These are phyloP conservation scores for Ephestia elutella DNA, from an alignment of 1,140 invertebrate genomes.

Conservation along the genomic window DNA sequence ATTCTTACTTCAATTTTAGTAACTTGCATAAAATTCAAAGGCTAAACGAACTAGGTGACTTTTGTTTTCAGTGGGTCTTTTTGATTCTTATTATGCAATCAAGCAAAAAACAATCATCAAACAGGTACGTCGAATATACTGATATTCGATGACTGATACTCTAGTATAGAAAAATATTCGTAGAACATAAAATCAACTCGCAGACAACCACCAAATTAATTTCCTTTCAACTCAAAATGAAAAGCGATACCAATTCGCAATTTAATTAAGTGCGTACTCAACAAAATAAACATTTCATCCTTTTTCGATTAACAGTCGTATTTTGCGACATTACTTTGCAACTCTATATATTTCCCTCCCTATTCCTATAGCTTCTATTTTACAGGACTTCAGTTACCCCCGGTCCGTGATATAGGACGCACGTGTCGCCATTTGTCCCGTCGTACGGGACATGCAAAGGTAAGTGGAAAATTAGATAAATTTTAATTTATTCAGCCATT, in stretches of 20 bases:
- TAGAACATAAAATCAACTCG: too few species aligned
- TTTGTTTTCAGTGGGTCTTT: too few species aligned
- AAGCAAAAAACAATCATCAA: too few species aligned
- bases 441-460: not conserved
- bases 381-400: not conserved
- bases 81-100: too few species aligned
- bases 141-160: too few species aligned
- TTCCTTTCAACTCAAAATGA: not conserved
- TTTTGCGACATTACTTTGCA: conserved; percentile 19
- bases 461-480: not conserved
- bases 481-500: not conserved
- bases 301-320: not conserved
- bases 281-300: not conserved
- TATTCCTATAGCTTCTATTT: conserved; percentile 11
- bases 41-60: too few species aligned
- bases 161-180: too few species aligned
- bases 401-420: not conserved
- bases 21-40: too few species aligned
- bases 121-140: too few species aligned
- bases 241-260: not conserved
- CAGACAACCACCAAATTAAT: too few species aligned
- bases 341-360: conserved; percentile 24
- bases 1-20: too few species aligned
- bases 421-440: not conserved
- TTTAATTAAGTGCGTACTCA: not conserved